Evolutionary conservation across 2,113 vertebrate species (phyloP).

Genomic region (Miniopterus natalensis): DNA sequence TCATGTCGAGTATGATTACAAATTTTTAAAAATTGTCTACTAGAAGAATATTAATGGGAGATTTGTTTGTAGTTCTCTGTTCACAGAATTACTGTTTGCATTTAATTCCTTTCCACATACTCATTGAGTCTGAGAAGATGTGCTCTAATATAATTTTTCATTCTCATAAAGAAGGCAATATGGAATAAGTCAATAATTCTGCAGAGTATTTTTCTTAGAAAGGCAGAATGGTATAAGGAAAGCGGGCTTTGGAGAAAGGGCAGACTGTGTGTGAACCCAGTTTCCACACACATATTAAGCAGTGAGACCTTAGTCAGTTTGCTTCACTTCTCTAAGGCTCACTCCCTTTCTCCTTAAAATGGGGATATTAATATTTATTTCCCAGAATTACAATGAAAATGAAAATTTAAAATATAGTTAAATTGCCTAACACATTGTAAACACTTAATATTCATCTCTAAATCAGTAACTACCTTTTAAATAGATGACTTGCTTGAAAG

Average conservation of each 20-base stretch:
- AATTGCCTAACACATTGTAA: background rate
- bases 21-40: background rate
- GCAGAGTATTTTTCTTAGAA: background rate
- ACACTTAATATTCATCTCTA: background rate
- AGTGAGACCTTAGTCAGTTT: background rate
- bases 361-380: background rate
- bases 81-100: background rate
- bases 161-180: background rate
- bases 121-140: background rate
- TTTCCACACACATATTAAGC: background rate
- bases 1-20: background rate
- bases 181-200: background rate
- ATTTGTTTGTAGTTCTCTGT: background rate
- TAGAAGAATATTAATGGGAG: background rate
- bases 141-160: background rate
- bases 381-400: background rate
- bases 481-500: conserved; percentile 27
- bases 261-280: background rate
- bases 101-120: conserved; percentile 1
- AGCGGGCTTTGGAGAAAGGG: background rate
- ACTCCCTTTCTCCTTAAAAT: background rate
- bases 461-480: conserved; percentile 23
- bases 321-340: background rate
- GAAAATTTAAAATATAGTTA: conserved; percentile 10
- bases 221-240: background rate